phyloP scores from a whole-genome alignment of 2,113 vertebrate species.

The Furnarius figulus region DNA sequence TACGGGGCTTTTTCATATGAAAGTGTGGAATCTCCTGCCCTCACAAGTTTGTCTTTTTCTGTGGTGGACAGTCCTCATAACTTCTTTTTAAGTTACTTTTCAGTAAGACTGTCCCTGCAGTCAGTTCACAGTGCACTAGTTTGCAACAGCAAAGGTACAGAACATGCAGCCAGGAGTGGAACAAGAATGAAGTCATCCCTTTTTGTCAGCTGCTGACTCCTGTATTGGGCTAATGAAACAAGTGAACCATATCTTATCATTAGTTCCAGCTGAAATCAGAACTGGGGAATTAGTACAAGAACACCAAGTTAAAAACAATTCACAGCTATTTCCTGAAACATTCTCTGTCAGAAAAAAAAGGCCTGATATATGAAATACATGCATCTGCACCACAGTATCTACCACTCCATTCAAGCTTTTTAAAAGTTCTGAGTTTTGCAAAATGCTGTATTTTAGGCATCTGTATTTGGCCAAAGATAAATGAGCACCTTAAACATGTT shows the following conservation, averaged over 20 bases:
- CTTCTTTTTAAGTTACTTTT: neutral
- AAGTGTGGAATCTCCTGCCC: neutral
- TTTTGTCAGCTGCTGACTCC: conserved; percentile 51
- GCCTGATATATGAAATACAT: neutral
- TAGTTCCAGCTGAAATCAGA: conserved; percentile 43
- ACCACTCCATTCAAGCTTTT: neutral
- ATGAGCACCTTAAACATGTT: neutral
- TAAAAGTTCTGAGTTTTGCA: neutral
- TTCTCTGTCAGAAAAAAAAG: neutral
- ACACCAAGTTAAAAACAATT: neutral
- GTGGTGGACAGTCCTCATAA: neutral
- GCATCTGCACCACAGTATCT: neutral
- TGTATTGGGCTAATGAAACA: neutral
- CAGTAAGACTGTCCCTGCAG: neutral
- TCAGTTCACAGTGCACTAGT: neutral
- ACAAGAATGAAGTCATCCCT: conserved; percentile 36
- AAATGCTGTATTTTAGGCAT: neutral
- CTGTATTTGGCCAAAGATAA: neutral
- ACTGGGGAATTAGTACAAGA: neutral
- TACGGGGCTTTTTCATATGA: neutral
- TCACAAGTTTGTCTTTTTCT: neutral
- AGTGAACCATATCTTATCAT: conserved; percentile 14
- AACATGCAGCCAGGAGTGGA: neutral
- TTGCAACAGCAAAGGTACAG: neutral
- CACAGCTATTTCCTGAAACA: neutral